Base-by-base conservation (phyloP, 2,888 invertebrate species). In the Xestoiulus laeticollis region DNA sequence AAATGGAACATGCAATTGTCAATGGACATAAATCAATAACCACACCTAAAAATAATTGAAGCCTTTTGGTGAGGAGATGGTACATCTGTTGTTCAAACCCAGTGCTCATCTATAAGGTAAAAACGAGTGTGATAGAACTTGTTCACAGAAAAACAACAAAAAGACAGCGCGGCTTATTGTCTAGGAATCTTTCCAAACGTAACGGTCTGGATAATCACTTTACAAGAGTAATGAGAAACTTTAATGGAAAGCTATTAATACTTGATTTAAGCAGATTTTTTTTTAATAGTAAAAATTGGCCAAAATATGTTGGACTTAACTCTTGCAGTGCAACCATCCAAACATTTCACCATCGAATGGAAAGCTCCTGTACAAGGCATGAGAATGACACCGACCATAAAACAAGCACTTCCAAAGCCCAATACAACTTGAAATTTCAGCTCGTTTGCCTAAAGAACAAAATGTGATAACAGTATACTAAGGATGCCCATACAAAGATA, bases 81-180 rank as follows among this genome's bases (percentile, higher is more conserved):
- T 68, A 10, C 26, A 68, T 1, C n/a, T 0, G 8, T 26, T n/a
- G 26, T n/a, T 68, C 26, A 68, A 26, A 68, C n/a, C 38, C 22
- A 4, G 68, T 68, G 68, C 26, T 68, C 68, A 68, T 68, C 68
- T 68, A 68, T 68, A 68, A 68, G 68, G 68, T n/a, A 26, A 68
- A 68, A 68, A 68, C 68, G 26, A 68, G 68, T 68, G 68, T 68
- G 68, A 68, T 68, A 68, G 68, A 26, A 26, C 3, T 26, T 68
- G 68, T 68, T 68, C 68, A 53, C 53, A 16, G n/a, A n/a, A 12
- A n/a, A n/a, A n/a, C n/a, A n/a, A 68, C 48, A 26, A 68, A 22
- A 68, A 68, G 16, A 19, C 53, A 53, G n/a, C 19, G 53, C 53
- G 48, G 1, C 6, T 68, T 5, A 68, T 68, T 10, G 26, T 19